Conservation (phyloP, 2,797 vertebrate genomes). For the Gadopsis marmoratus region DNA sequence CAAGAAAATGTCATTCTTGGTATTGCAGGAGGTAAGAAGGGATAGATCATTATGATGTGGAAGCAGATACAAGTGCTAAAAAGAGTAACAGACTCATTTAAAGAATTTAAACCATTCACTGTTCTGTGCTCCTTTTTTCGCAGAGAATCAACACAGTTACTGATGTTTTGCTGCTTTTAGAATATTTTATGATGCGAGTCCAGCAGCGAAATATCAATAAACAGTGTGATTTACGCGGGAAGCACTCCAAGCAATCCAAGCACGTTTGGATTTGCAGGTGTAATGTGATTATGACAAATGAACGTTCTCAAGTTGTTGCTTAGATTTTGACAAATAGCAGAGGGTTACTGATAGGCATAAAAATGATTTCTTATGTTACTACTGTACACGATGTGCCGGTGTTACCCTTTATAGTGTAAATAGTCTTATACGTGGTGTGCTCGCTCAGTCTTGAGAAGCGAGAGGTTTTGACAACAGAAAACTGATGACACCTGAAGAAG, state of each 20-base stretch:
- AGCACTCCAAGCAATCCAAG: slow-evolving; percentile 6
- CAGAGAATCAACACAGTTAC: slow-evolving; percentile 21
- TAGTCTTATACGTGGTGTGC: neutral
- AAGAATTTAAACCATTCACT: slow-evolving; percentile 30
- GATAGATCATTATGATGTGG: slow-evolving; percentile 32
- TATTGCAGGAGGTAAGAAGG: slow-evolving; percentile 9
- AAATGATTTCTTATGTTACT: slow-evolving; percentile 11
- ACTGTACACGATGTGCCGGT: neutral
- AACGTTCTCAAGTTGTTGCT: slow-evolving; percentile 32
- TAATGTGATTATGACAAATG: slow-evolving; percentile 54
- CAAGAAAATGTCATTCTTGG: slow-evolving; percentile 30
- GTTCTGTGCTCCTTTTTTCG: slow-evolving; percentile 5
- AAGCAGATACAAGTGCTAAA: neutral
- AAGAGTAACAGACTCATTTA: slow-evolving; percentile 24
- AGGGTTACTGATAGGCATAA: neutral
- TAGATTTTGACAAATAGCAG: slow-evolving; percentile 20
- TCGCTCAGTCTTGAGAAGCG: neutral
- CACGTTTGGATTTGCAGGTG: slow-evolving; percentile 36
- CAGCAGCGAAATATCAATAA: slow-evolving; percentile 56
- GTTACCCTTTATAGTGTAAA: neutral
- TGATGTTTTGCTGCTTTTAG: slow-evolving; percentile 34
- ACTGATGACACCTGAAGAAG: slow-evolving; percentile 19
- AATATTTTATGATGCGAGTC: slow-evolving; percentile 13
- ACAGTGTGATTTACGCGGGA: slow-evolving; percentile 36
- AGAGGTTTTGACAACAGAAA: slow-evolving; percentile 6